Evolutionary conservation across 2,888 invertebrate species (phyloP).

Genomic region (Eilema griseolum): DNA sequence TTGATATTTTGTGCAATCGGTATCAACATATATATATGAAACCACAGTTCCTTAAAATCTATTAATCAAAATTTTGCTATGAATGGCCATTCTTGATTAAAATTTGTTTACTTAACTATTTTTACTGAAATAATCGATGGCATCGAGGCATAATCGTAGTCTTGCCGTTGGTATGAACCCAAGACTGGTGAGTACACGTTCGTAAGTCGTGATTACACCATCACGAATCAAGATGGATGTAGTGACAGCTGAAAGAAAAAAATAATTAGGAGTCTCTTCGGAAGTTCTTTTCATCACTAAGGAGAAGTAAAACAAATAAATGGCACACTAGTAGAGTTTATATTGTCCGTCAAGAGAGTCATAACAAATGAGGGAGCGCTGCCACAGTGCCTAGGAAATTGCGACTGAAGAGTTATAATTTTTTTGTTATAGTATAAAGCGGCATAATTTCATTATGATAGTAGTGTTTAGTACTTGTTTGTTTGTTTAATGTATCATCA

Average conservation of each 20-base stretch:
- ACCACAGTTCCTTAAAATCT: constrained; percentile 1
- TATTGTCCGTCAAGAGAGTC: no score
- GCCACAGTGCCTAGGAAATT: no score
- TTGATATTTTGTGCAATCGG: constrained; percentile 27
- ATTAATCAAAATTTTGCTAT: constrained; percentile 30
- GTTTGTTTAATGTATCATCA: no score
- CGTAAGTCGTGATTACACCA: constrained; percentile 87
- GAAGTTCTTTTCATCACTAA: neutral
- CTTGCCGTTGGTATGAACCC: constrained; percentile 88
- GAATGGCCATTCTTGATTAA: neutral
- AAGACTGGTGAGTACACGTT: constrained; percentile 87
- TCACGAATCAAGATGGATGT: constrained; percentile 87
- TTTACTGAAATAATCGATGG: constrained; percentile 89
- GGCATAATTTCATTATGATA: no score
- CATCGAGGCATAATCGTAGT: constrained; percentile 89
- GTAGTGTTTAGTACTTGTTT: no score
- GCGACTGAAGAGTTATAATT: no score
- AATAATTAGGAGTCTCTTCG: neutral
- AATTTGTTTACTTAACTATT: constrained; percentile 84
- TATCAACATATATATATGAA: constrained; percentile 24
- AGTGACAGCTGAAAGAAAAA: constrained; percentile 70
- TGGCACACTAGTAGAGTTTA: no score
- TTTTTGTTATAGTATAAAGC: no score
- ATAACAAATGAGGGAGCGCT: no score
- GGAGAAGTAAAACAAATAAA: no score